These are phyloP conservation scores for Drosophila prostipennis DNA, from an alignment of 2,888 invertebrate genomes.

Conservation along the genomic window DNA sequence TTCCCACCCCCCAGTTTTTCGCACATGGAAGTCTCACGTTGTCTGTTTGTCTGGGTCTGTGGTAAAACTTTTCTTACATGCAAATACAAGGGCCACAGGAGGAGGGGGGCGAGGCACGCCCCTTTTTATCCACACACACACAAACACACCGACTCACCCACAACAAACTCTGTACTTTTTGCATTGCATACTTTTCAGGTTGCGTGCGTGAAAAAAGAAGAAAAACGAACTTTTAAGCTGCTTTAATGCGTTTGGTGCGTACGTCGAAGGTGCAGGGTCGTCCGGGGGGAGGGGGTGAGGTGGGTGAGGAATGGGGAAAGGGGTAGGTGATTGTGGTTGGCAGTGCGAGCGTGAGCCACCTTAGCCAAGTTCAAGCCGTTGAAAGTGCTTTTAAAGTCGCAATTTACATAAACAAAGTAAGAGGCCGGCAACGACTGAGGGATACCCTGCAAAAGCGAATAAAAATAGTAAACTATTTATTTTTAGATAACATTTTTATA, in stretches of 20 bases:
- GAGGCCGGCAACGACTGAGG: neutral
- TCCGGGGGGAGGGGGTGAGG: neutral
- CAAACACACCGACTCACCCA: neutral
- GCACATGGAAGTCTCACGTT: constrained; percentile 72
- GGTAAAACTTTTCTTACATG: constrained; percentile 75
- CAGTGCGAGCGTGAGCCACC: constrained; percentile 26
- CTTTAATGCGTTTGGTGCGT: constrained; percentile 78
- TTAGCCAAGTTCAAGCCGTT: constrained; percentile 78
- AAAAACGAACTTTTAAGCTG: constrained; percentile 72
- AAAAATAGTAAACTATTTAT: too few species aligned
- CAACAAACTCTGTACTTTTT: constrained; percentile 46
- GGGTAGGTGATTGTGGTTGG: constrained; percentile 37
- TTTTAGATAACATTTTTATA: too few species aligned
- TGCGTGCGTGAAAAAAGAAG: constrained; percentile 60
- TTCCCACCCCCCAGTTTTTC: constrained; percentile 2
- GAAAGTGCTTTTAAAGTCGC: constrained; percentile 78
- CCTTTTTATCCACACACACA: constrained; percentile 1
- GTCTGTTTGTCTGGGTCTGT: constrained; percentile 75
- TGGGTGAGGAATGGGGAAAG: constrained; percentile 1
- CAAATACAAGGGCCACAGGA: constrained; percentile 57
- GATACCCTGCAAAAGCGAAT: neutral
- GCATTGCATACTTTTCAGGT: constrained; percentile 77
- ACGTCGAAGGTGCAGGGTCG: constrained; percentile 16
- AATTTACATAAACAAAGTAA: constrained; percentile 33
- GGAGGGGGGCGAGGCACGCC: neutral